Evolutionary conservation across 2,113 vertebrate species (phyloP).

Genomic region (Boulengerochromis microlepis): DNA sequence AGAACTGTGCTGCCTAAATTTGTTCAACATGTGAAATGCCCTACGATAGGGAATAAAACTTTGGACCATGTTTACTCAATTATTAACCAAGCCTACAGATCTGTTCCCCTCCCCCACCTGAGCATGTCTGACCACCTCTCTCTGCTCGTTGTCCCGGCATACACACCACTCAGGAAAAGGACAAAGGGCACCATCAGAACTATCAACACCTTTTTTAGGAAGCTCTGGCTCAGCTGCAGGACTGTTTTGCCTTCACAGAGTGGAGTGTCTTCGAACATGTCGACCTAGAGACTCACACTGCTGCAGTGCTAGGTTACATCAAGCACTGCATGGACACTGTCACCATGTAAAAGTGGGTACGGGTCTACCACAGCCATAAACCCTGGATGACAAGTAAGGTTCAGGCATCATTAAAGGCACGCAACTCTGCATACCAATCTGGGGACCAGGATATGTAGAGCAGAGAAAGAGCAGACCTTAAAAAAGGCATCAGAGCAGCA

Average conservation of each 20-base stretch:
- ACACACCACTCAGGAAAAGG: background rate
- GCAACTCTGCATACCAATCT: background rate
- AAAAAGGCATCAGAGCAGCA: background rate
- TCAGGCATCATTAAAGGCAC: background rate
- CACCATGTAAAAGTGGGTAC: background rate
- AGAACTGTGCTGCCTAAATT: background rate
- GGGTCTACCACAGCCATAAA: background rate
- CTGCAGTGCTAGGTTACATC: background rate
- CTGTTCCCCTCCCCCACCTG: background rate
- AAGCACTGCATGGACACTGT: background rate
- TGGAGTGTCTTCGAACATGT: background rate
- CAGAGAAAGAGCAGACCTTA: background rate
- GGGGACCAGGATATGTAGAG: background rate
- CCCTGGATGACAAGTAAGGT: background rate
- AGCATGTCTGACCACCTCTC: background rate
- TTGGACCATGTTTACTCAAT: background rate
- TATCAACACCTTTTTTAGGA: background rate
- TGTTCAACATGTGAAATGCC: background rate
- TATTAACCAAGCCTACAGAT: background rate
- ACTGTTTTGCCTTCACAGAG: background rate
- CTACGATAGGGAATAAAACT: background rate
- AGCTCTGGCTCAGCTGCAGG: background rate
- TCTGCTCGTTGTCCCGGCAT: background rate
- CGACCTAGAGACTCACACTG: background rate
- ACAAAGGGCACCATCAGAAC: background rate